Conservation (phyloP, 2,888 invertebrate genomes). For the Dolichomitus sp. region DNA sequence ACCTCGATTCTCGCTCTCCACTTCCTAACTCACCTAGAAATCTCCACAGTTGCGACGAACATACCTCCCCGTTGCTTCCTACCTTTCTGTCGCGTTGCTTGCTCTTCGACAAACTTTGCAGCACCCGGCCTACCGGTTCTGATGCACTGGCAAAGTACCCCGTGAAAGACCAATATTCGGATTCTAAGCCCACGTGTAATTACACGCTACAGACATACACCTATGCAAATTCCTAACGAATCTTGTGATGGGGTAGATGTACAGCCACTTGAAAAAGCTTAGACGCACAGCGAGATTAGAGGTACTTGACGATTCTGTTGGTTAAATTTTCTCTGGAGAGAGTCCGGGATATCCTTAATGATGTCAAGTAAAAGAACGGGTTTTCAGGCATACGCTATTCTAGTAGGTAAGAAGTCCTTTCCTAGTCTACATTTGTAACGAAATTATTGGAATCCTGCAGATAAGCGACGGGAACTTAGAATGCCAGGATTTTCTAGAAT, state of each 20-base stretch:
- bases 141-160: conserved; percentile 1
- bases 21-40: conserved; percentile 10
- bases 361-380: too few species aligned
- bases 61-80: not conserved
- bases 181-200: conserved; percentile 35
- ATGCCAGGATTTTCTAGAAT: too few species aligned
- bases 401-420: too few species aligned
- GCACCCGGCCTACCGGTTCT: not conserved
- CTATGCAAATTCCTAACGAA: not conserved
- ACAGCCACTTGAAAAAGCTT: not conserved
- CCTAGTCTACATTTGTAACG: too few species aligned
- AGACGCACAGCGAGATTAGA: not conserved
- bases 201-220: not conserved
- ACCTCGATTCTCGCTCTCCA: conserved; percentile 9
- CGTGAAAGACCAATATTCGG: conserved; percentile 26
- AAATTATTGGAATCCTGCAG: too few species aligned
- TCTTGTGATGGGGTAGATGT: not conserved
- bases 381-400: too few species aligned
- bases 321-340: not conserved
- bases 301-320: not conserved
- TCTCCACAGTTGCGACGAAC: not conserved
- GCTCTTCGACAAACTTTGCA: conserved; percentile 5
- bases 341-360: not conserved
- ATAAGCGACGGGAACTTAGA: too few species aligned
- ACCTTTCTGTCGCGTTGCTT: not conserved